A percentile compares a stretch with the other conserved stretches of the same genome.
These are phyloP conservation scores for Apocheima hispidaria DNA, from an alignment of 2,888 invertebrate genomes.

Conservation along the genomic window DNA sequence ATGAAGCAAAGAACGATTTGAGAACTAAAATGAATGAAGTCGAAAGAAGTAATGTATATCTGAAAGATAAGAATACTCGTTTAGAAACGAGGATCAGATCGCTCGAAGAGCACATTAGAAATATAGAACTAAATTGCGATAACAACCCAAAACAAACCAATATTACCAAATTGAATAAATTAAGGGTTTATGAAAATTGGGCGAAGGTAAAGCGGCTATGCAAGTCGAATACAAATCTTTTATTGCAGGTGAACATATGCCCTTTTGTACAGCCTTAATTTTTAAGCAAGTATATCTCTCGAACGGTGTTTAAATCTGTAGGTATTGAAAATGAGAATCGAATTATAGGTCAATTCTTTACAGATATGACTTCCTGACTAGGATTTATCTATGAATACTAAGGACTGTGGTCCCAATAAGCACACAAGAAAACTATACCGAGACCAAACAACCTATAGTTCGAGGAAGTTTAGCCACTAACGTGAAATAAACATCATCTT, in stretches of 20 bases:
- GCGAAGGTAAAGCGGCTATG: constrained; percentile 28
- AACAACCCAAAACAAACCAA: background rate
- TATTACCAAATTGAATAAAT: constrained; percentile 6
- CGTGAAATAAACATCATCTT: too few relatives aligned
- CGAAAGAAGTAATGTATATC: background rate
- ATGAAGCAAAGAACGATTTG: background rate
- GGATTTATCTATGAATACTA: too few relatives aligned
- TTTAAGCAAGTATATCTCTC: background rate
- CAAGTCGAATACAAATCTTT: background rate
- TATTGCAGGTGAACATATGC: constrained; percentile 13
- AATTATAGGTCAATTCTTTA: too few relatives aligned
- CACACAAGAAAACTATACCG: too few relatives aligned
- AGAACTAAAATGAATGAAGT: constrained; percentile 8
- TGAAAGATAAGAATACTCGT: background rate
- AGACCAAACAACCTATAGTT: too few relatives aligned
- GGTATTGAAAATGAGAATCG: too few relatives aligned
- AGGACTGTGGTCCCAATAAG: too few relatives aligned
- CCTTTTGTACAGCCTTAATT: background rate
- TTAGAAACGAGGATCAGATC: constrained; percentile 4
- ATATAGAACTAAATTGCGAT: background rate
- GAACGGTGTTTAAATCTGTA: too few relatives aligned
- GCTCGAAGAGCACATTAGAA: constrained; percentile 2
- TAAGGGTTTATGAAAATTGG: constrained; percentile 10
- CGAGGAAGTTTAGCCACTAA: too few relatives aligned
- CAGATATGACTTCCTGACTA: too few relatives aligned